These are phyloP conservation scores for Bufo gargarizans DNA, from an alignment of 2,113 vertebrate genomes.

Conservation along the genomic window DNA sequence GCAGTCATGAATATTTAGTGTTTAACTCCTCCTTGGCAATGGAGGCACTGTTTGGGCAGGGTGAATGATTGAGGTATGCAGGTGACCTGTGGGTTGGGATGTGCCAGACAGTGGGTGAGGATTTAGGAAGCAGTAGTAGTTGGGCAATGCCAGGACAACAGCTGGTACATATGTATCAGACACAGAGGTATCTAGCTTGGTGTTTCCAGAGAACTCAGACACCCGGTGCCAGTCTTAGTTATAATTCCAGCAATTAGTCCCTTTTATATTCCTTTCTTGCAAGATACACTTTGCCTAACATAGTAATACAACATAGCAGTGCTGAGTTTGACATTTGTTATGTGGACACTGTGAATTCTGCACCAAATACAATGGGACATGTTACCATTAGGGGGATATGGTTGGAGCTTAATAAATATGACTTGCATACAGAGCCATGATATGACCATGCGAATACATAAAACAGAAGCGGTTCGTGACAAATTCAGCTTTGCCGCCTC, in stretches of 20 bases:
- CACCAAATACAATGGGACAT: too few species aligned
- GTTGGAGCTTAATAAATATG: too few species aligned
- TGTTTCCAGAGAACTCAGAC: constrained; percentile 12
- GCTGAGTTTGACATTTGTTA: neutral
- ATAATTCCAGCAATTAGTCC: neutral
- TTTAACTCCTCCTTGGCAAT: constrained; percentile 39
- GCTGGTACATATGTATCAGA: constrained; percentile 33
- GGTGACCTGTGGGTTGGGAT: constrained; percentile 35
- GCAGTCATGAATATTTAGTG: constrained; percentile 64
- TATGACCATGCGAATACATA: neutral
- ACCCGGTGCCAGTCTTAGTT: neutral
- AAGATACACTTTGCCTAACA: neutral
- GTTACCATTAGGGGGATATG: too few species aligned
- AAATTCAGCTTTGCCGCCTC: neutral
- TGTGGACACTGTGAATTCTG: too few species aligned
- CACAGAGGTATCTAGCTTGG: neutral
- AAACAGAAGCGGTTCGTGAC: neutral
- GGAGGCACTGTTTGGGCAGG: neutral
- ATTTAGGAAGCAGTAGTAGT: neutral
- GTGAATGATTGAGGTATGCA: neutral
- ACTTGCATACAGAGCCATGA: neutral
- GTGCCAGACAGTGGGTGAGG: constrained; percentile 11
- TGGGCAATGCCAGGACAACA: constrained; percentile 32
- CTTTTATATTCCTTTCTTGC: neutral
- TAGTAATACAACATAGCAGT: neutral